phyloP scores from a whole-genome alignment of 2,888 invertebrate genomes.

The Hydrotaea diabolus region DNA sequence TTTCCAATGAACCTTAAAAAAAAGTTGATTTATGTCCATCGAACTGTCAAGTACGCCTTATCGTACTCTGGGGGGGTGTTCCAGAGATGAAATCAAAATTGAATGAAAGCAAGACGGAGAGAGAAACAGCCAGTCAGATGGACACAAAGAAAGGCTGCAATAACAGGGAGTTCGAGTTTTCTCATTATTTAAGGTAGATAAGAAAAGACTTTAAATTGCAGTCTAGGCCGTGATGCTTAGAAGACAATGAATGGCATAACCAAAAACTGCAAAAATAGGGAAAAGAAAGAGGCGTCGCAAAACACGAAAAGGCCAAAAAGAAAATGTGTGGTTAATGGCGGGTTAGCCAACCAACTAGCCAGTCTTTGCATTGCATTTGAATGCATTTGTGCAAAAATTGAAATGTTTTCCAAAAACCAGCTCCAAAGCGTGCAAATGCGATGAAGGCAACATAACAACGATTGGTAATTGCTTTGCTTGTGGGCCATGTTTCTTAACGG shows the following conservation, averaged over 20 bases:
- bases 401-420: no score
- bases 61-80: not conserved
- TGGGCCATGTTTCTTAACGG: conserved; percentile 7
- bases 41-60: conserved; percentile 28
- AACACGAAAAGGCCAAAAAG: not conserved
- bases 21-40: conserved; percentile 22
- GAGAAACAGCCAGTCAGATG: not conserved
- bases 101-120: not conserved
- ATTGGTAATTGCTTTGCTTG: not conserved
- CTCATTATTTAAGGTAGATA: no score
- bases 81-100: conserved; percentile 15
- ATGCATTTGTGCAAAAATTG: no score
- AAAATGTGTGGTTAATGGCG: not conserved
- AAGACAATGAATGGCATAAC: not conserved
- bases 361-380: no score
- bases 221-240: not conserved
- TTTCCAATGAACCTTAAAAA: not conserved
- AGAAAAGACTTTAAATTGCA: not conserved
- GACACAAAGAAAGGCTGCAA: conserved; percentile 21
- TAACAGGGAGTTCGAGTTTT: conserved; percentile 17
- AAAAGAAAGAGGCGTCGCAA: conserved; percentile 16
- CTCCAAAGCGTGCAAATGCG: no score
- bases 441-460: not conserved
- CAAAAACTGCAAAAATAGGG: not conserved
- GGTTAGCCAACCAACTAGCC: no score